Base-by-base conservation (phyloP, 2,888 invertebrate species). In the Xestobium rufovillosum region DNA sequence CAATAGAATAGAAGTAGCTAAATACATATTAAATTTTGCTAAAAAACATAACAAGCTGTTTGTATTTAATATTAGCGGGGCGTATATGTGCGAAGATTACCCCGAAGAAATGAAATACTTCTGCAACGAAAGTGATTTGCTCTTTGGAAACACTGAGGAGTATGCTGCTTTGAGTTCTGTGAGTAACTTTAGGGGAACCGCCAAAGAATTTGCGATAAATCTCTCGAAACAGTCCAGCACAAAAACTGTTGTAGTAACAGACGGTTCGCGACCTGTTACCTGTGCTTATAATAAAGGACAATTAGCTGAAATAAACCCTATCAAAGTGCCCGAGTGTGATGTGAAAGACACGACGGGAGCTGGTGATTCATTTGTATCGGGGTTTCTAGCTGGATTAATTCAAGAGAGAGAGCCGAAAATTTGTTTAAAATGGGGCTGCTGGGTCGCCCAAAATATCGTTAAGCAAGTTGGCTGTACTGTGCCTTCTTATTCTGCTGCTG, bases 201-300 rank as follows among this genome's bases (percentile, higher is more conserved):
- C 35, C 41, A 14, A 27, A 39, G 4, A 13, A 30, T 23, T 35
- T 52, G 11, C 26, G 17, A 30, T 8, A 43, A 31, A 31, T 26
- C 15, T 41, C 31, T n/a, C 36, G 2, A 36, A 37, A 31, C 11
- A 10, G 4, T 14, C 14, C 9, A 4, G 13, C 8, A 53, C 64
- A 12, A 69, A 77, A 44, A 68, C 75, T 3, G 68, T 80, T 13
- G 65, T 80, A 2, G 67, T 82, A 38, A 83, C 83, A 3, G 72
- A 80, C 50, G 81, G 79, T 6, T 59, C 66, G 1, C 60, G 71
- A 10, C 68, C 72, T 13, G 71, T 78, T 1, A 56, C 72, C 29
- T 70, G 78, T 41, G 52, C 58, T 6, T 49, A 51, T 38, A 51
- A 49, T 6, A 39, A 46, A 19, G 43, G 46, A 10, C 25, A 43